These are phyloP conservation scores for Geothlypis trichas DNA, from an alignment of 2,113 vertebrate species.

Conservation along the genomic window DNA sequence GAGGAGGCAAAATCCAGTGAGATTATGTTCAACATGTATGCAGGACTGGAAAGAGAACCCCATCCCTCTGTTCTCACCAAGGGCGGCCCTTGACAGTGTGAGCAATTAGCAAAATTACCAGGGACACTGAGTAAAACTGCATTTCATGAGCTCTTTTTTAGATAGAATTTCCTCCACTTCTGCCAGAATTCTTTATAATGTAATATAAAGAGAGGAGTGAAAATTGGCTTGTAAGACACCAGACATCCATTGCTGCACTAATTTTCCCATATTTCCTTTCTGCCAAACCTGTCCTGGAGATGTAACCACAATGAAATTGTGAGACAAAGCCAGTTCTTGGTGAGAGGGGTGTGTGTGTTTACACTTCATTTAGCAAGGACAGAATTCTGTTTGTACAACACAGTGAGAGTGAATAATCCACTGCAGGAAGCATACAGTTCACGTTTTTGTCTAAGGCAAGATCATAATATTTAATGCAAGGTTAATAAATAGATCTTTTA, in stretches of 20 bases:
- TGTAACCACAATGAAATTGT: background rate
- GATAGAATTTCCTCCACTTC: background rate
- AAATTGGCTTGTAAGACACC: background rate
- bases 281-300: background rate
- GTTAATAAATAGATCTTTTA: background rate
- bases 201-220: background rate
- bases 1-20: background rate
- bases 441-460: background rate
- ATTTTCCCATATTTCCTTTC: background rate
- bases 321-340: background rate
- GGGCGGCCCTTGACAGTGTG: background rate
- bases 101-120: background rate
- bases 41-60: background rate
- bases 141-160: background rate
- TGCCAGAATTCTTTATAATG: background rate
- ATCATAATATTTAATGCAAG: background rate
- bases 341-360: background rate
- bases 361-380: background rate
- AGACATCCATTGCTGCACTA: background rate
- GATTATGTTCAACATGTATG: background rate
- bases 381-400: background rate
- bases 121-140: background rate
- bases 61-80: background rate
- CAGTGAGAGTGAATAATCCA: background rate
- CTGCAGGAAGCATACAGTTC: background rate